These are phyloP conservation scores for Ornithoptera priamus DNA, from an alignment of 2,888 invertebrate genomes.

Conservation along the genomic window DNA sequence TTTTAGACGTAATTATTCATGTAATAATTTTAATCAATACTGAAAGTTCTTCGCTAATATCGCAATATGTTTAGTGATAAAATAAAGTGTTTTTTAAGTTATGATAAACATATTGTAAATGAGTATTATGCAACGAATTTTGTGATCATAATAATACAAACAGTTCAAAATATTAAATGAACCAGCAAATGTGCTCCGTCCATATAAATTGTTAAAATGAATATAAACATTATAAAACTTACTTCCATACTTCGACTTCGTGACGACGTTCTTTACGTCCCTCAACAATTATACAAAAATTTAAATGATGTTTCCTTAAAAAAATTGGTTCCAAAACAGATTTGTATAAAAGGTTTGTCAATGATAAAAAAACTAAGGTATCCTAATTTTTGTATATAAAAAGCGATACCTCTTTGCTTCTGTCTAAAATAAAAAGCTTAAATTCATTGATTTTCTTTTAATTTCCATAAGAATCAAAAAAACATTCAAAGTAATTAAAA, in stretches of 20 bases:
- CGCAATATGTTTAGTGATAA: neutral
- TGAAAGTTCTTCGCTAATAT: conserved; percentile 10
- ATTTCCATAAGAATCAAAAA: conserved; percentile 27
- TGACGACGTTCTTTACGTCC: neutral
- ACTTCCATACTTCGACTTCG: conserved; percentile 17
- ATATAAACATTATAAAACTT: conserved; percentile 33
- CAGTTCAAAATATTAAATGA: conserved; percentile 40
- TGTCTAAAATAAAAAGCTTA: conserved; percentile 42
- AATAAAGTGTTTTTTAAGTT: conserved; percentile 15
- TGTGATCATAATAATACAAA: conserved; percentile 32
- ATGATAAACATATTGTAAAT: conserved; percentile 8
- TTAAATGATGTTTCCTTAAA: neutral
- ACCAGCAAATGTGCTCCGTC: conserved; percentile 71
- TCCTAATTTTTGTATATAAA: conserved; percentile 53
- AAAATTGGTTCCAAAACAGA: neutral
- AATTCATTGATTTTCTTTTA: conserved; percentile 35
- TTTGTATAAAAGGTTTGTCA: neutral
- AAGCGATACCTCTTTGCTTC: conserved; percentile 54
- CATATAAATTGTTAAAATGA: conserved; percentile 49
- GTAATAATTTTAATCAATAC: conserved; percentile 35
- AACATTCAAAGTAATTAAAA: conserved; percentile 24
- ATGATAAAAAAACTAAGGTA: neutral
- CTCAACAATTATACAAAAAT: neutral
- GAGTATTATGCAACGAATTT: conserved; percentile 35
- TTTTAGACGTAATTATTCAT: conserved; percentile 52